A percentile compares a stretch with the other conserved stretches of the same genome.
Evolutionary conservation across 53 echinoderm and acorn worm species (phyloP).

Genomic region (Antedon mediterranea): DNA sequence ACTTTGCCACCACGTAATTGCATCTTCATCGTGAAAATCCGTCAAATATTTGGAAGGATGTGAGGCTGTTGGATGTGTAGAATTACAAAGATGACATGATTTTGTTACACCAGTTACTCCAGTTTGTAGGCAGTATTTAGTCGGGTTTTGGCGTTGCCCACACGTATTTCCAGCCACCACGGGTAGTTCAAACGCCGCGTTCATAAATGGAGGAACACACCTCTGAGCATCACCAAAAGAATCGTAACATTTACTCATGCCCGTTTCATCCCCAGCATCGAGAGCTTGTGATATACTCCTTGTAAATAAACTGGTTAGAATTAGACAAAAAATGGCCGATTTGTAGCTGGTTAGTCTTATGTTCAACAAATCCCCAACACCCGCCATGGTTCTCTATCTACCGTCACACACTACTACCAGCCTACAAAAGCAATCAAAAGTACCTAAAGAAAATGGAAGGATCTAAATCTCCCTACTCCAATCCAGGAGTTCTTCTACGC

Average conservation of each 20-base stretch:
- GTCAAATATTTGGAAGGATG: constrained; percentile 74
- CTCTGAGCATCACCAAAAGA: constrained; percentile 46
- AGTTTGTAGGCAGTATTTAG: constrained; percentile 71
- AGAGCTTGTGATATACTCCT: background rate
- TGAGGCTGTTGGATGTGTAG: background rate
- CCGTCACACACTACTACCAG: too few species aligned
- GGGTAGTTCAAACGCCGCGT: constrained; percentile 81
- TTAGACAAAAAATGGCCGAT: background rate
- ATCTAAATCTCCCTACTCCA: too few species aligned
- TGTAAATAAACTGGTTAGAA: background rate
- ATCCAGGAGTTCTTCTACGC: too few species aligned
- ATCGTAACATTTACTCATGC: constrained; percentile 36
- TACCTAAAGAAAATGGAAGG: too few species aligned
- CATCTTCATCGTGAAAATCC: constrained; percentile 73
- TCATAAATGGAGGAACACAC: constrained; percentile 83
- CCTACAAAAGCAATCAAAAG: too few species aligned
- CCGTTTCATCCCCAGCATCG: background rate
- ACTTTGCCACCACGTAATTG: constrained; percentile 96
- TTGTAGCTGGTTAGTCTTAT: background rate
- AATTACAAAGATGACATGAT: constrained; percentile 39
- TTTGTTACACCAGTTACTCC: constrained; percentile 63
- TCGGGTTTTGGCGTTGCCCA: constrained; percentile 23
- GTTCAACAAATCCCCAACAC: background rate
- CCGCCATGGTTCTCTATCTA: constrained; percentile 4
- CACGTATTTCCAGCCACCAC: constrained; percentile 87